These are phyloP conservation scores for Autographa pulchrina DNA, from an alignment of 2,888 invertebrate genomes.

Conservation along the genomic window DNA sequence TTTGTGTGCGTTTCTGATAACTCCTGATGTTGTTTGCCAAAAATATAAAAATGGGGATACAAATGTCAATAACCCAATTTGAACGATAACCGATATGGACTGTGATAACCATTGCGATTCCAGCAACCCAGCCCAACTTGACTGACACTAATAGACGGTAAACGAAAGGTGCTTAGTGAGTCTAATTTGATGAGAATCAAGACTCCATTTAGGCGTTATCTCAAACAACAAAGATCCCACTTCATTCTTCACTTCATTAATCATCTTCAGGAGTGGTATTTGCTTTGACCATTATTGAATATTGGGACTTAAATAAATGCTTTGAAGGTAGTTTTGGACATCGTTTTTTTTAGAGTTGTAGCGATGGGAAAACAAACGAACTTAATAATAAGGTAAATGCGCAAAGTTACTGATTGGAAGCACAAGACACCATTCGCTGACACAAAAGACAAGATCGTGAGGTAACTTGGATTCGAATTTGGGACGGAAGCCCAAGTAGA, in stretches of 20 bases:
- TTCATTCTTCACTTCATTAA: too few relatives aligned
- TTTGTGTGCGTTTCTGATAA: background rate
- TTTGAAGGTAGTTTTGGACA: background rate
- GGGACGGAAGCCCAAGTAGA: too few relatives aligned
- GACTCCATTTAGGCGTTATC: background rate
- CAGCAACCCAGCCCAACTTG: background rate
- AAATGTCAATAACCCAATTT: conserved; percentile 5
- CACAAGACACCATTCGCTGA: too few relatives aligned
- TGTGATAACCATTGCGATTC: conserved; percentile 2
- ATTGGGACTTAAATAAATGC: background rate
- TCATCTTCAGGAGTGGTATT: background rate
- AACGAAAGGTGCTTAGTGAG: conserved; percentile 4
- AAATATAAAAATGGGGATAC: background rate
- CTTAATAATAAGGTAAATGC: too few relatives aligned
- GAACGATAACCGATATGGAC: background rate
- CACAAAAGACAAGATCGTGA: too few relatives aligned
- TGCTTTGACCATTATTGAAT: background rate
- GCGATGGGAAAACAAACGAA: too few relatives aligned
- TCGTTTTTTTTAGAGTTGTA: too few relatives aligned
- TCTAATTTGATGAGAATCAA: background rate
- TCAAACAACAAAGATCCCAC: background rate
- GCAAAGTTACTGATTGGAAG: too few relatives aligned
- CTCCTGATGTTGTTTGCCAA: background rate
- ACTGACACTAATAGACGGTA: background rate
- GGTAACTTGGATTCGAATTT: too few relatives aligned